Evolutionary conservation across 2,113 vertebrate species (phyloP).

Genomic region (Dendropsophus ebraccatus): DNA sequence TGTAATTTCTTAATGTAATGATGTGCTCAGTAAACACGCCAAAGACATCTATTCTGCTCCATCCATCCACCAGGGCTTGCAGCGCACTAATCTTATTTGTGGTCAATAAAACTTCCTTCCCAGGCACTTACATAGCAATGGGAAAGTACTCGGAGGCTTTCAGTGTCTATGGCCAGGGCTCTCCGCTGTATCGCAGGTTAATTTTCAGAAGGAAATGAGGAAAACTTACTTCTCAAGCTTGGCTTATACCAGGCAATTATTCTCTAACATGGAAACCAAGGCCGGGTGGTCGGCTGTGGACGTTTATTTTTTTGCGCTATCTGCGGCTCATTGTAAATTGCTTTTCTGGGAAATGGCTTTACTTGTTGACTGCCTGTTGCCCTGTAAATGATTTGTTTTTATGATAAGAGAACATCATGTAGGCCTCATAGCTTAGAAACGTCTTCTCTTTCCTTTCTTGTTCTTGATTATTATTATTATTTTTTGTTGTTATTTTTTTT

Average conservation of each 20-base stretch:
- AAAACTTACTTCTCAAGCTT: background rate
- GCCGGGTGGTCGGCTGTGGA: background rate
- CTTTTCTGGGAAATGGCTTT: slow-evolving; percentile 26
- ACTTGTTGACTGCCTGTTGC: background rate
- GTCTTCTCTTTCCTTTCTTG: too few relatives aligned
- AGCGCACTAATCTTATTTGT: slow-evolving; percentile 36
- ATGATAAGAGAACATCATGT: background rate
- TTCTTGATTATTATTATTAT: too few relatives aligned
- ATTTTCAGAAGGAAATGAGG: slow-evolving; percentile 3
- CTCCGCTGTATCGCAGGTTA: background rate
- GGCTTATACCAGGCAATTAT: slow-evolving; percentile 4
- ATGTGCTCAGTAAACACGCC: slow-evolving; percentile 17
- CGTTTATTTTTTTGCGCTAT: slow-evolving; percentile 5
- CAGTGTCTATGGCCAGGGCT: background rate
- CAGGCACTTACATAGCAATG: background rate
- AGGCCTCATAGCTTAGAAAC: background rate
- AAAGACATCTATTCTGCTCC: background rate
- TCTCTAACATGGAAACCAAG: background rate
- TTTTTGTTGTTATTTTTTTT: too few relatives aligned
- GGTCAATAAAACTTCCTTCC: slow-evolving; percentile 9
- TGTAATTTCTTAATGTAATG: slow-evolving; percentile 46
- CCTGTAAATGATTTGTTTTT: background rate
- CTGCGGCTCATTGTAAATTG: background rate
- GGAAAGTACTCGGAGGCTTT: slow-evolving; percentile 3
- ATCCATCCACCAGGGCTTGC: slow-evolving; percentile 28